Evolutionary conservation across 53 echinoderm and acorn worm species (phyloP).

Genomic region (Henricia sp.): DNA sequence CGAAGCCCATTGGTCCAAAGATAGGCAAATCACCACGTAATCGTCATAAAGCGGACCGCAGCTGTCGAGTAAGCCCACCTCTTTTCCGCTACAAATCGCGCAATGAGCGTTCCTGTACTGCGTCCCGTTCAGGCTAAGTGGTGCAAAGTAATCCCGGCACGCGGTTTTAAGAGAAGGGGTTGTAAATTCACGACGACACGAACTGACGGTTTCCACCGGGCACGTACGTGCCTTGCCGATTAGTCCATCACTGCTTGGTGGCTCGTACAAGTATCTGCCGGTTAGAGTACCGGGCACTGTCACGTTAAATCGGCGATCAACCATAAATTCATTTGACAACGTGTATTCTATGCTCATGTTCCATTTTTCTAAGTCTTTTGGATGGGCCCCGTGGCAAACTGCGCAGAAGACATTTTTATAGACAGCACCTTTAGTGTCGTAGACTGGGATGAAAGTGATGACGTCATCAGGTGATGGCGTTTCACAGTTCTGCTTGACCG

Average conservation of each 20-base stretch:
- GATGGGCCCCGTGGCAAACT: slow-evolving; percentile 51
- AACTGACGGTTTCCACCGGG: background rate
- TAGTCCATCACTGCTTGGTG: background rate
- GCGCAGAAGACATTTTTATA: slow-evolving; percentile 82
- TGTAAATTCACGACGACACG: background rate
- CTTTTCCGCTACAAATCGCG: slow-evolving; percentile 40
- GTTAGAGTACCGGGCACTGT: background rate
- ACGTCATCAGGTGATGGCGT: slow-evolving; percentile 22
- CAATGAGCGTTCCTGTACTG: slow-evolving; percentile 54
- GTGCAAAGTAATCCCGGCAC: slow-evolving; percentile 36
- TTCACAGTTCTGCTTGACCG: background rate
- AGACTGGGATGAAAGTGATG: slow-evolving; percentile 68
- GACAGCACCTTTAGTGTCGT: slow-evolving; percentile 51
- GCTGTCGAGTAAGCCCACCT: background rate
- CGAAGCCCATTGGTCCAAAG: background rate
- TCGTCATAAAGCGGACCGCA: background rate
- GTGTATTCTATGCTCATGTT: background rate
- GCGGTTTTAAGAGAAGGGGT: background rate
- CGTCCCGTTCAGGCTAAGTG: background rate
- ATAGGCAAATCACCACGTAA: too few relatives aligned
- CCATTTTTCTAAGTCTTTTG: slow-evolving; percentile 20
- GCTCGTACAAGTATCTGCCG: background rate
- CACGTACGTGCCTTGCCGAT: background rate
- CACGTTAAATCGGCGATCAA: background rate
- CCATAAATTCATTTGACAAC: background rate